Evolutionary conservation across 1,140 invertebrate genomes (phyloP), one percentile per base, ranked within the genome.

Genomic region (Cardiocondyla obscurior): DNA sequence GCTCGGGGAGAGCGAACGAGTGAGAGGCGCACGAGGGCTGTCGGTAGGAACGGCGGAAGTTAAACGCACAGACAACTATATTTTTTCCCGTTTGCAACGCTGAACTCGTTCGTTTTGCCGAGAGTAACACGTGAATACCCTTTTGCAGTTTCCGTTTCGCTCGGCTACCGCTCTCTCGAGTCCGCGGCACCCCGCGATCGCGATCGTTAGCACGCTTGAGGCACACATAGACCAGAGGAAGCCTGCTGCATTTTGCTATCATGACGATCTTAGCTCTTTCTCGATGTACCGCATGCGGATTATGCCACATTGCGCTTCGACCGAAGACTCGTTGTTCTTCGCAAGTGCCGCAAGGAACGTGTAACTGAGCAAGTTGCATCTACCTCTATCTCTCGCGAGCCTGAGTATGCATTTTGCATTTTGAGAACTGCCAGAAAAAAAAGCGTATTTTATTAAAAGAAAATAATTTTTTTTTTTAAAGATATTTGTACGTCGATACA

Each of bases 191-290:
- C 3, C 7, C 28, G 55, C 36, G 57, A 76, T 33, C 57, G 55
- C 57, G 57, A 76, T 76, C 73, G 55, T 86, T 82, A 73, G 67
- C 67, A 76, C 85, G 84, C 84, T 87, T 85, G 30, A 72, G 22
- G 62, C 84, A 73, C 77, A 39, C 39, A 49, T 74, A 67, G 53
- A 25, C 7, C 51, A 51, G 14, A 42, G 19, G 49, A n/a, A 55
- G 55, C 33, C 36, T 46, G 55, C 55, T 67, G 51, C 60, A 30
- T 70, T 49, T 58, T 22, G 42, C n/a, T 64, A 62, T 76, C 57
- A 22, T 22, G 22, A 39, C 10, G 36, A 42, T 79, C 46, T 55
- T 67, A 6, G 7, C 19, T 65, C 6, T 53, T 36, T 72, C 19
- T 74, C 73, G 39, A 49, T 82, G 67, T 85, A 67, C 42, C 84